These are phyloP conservation scores for Tetramorium alpestre DNA, from an alignment of 1,140 invertebrate genomes.

Conservation along the genomic window DNA sequence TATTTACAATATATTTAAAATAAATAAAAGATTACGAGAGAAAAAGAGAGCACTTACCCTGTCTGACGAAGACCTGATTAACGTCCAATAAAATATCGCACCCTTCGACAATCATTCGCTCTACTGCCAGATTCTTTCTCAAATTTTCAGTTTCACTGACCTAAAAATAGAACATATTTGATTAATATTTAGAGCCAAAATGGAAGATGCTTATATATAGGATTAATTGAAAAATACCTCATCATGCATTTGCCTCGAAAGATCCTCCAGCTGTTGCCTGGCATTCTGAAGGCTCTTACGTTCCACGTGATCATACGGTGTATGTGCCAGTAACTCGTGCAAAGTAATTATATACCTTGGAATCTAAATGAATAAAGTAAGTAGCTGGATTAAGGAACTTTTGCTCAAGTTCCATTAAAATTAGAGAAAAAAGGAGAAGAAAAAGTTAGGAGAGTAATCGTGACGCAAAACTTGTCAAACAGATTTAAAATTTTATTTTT, in stretches of 20 bases:
- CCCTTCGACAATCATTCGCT: slow-evolving; percentile 97
- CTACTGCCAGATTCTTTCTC: slow-evolving; percentile 96
- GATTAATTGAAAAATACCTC: slow-evolving; percentile 87
- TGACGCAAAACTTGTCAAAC: not conserved
- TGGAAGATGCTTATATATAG: not conserved
- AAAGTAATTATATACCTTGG: slow-evolving; percentile 97
- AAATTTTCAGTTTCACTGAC: slow-evolving; percentile 98
- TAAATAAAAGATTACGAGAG: not conserved
- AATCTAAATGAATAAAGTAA: slow-evolving; percentile 87
- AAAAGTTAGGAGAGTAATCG: not conserved
- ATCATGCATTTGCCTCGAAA: slow-evolving; percentile 94
- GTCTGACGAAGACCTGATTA: slow-evolving; percentile 96
- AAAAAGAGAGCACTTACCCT: slow-evolving; percentile 87
- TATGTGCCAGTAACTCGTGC: slow-evolving; percentile 96
- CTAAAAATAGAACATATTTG: slow-evolving; percentile 80
- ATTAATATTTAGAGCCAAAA: not conserved
- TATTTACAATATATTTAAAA: not conserved
- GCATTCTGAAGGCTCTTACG: slow-evolving; percentile 95
- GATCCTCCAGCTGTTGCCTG: slow-evolving; percentile 94
- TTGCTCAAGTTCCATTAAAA: not conserved
- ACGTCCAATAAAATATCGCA: slow-evolving; percentile 97
- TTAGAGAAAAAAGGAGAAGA: slow-evolving; percentile 5
- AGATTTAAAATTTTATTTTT: not conserved
- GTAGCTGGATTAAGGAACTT: not conserved
- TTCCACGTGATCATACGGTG: slow-evolving; percentile 98